Base-by-base conservation (phyloP, 2,113 vertebrate species). In the Spea bombifrons region DNA sequence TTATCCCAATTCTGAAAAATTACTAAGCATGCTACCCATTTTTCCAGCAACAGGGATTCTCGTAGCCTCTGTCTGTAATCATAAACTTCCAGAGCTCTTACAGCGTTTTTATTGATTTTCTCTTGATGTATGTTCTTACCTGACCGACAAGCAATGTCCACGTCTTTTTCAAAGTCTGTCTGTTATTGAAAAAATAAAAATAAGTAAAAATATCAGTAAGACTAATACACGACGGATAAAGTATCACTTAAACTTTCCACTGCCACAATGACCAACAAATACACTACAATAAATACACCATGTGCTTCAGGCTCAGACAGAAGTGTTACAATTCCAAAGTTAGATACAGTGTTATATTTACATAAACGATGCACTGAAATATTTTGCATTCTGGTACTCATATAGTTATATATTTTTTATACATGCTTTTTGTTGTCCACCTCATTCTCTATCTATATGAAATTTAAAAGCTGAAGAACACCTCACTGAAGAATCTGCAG, bases 141-240 rank as follows among this genome's bases (percentile, higher is more conserved):
- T 94, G 97, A 99, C 86, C 97, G 92, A 88, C 97, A 99, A 85
- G 97, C 97, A 87, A 99, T 98, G 92, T 99, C 97, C 88, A 99
- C 97, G 5, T 99, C 97, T 89, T 99, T 99, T 92, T 99, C 97
- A 89, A 99, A 99, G 90, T 99, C 97, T 83, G 97, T 99, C 97
- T 99, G 95, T 87, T 89, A 89, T 45, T 88, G 86, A 78, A 89
- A 88, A 66, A 86, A 73, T 76, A 4, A 83, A n/a, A 72, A 52
- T n/a, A 85, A 81, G 10, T 10, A 83, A 8, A 82, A 86, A 83
- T 86, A 59, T 81, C 30, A 71, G 69, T 12, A 71, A 53, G 49
- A 13, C 10, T 59, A 59, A 59, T 59, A 13, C 17, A 64, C 30
- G 17, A 16, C n/a, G 30, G 61, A 59, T 9, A 30, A 64, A 64